These are phyloP conservation scores for Coleophora deauratella DNA, from an alignment of 2,888 invertebrate genomes.

Conservation along the genomic window DNA sequence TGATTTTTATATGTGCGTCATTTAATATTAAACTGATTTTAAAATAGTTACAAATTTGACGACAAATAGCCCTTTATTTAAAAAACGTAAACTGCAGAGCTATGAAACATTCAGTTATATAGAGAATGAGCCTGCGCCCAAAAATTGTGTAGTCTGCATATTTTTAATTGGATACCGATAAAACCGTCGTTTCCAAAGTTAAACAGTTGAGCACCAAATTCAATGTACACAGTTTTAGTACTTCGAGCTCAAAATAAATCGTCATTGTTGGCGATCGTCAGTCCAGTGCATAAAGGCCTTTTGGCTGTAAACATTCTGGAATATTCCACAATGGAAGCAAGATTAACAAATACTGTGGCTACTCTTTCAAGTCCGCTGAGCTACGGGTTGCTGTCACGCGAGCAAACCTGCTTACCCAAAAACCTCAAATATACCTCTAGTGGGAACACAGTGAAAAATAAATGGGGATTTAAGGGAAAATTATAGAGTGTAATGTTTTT, in stretches of 20 bases:
- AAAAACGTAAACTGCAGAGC: too few species aligned
- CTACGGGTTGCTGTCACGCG: slow-evolving; percentile 53
- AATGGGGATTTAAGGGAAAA: slow-evolving; percentile 1
- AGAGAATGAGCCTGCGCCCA: not conserved
- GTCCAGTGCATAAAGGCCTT: slow-evolving; percentile 15
- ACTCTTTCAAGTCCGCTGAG: slow-evolving; percentile 51
- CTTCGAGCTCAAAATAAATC: slow-evolving; percentile 21
- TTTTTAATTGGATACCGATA: slow-evolving; percentile 11
- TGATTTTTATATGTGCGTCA: too few species aligned
- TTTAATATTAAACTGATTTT: too few species aligned
- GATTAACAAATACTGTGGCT: slow-evolving; percentile 62
- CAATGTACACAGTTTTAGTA: slow-evolving; percentile 24
- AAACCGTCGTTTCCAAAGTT: slow-evolving; percentile 3
- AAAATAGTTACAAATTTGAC: too few species aligned
- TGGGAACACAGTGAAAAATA: slow-evolving; percentile 6
- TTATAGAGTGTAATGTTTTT: not conserved
- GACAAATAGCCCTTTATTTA: too few species aligned
- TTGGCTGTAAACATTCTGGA: slow-evolving; percentile 30
- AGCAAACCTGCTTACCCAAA: slow-evolving; percentile 26
- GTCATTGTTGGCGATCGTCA: slow-evolving; percentile 12
- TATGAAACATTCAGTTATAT: too few species aligned
- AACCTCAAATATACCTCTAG: not conserved
- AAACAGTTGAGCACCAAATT: slow-evolving; percentile 13
- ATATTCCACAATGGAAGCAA: slow-evolving; percentile 60
- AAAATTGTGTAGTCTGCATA: slow-evolving; percentile 1